Conservation (phyloP, 2,888 invertebrate species). For the Bugula neritina region DNA sequence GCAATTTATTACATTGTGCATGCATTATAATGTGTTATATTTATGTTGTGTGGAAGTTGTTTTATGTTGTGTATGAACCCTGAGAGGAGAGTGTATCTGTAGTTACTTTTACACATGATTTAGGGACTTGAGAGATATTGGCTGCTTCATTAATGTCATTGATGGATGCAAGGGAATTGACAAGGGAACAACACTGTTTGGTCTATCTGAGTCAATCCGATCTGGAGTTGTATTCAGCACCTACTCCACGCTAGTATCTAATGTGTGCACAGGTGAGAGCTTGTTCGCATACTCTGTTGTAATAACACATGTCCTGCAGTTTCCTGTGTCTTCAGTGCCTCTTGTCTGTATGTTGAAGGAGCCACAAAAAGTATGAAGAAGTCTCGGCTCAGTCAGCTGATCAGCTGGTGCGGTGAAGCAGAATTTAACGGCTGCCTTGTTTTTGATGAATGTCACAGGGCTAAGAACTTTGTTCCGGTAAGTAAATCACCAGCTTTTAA, state of each 20-base stretch:
- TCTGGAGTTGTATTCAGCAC: slow-evolving; percentile 51
- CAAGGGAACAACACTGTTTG: slow-evolving; percentile 47
- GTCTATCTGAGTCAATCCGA: slow-evolving; percentile 45
- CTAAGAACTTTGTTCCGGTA: slow-evolving; percentile 51
- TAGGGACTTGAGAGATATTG: slow-evolving; percentile 48
- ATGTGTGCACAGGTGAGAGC: slow-evolving; percentile 44
- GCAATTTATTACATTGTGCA: too few species aligned
- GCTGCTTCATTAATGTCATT: slow-evolving; percentile 47
- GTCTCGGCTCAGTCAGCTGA: slow-evolving; percentile 45
- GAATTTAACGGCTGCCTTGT: slow-evolving; percentile 49
- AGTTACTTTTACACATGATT: slow-evolving; percentile 27
- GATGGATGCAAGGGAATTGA: slow-evolving; percentile 51
- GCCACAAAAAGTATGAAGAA: slow-evolving; percentile 33
- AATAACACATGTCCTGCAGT: too few species aligned
- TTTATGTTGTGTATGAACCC: too few species aligned
- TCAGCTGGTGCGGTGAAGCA: slow-evolving; percentile 49
- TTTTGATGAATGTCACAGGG: slow-evolving; percentile 52
- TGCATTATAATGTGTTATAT: too few species aligned
- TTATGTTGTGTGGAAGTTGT: too few species aligned
- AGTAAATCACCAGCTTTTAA: too few species aligned
- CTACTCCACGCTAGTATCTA: slow-evolving; percentile 49
- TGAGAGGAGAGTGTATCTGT: too few species aligned
- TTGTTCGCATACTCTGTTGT: too few species aligned
- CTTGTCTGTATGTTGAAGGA: slow-evolving; percentile 29
- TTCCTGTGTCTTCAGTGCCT: neutral